Evolutionary conservation across 2,797 vertebrate genomes (phyloP), one percentile per base, ranked within the genome.

Genomic region (Atherinosoma microstoma): DNA sequence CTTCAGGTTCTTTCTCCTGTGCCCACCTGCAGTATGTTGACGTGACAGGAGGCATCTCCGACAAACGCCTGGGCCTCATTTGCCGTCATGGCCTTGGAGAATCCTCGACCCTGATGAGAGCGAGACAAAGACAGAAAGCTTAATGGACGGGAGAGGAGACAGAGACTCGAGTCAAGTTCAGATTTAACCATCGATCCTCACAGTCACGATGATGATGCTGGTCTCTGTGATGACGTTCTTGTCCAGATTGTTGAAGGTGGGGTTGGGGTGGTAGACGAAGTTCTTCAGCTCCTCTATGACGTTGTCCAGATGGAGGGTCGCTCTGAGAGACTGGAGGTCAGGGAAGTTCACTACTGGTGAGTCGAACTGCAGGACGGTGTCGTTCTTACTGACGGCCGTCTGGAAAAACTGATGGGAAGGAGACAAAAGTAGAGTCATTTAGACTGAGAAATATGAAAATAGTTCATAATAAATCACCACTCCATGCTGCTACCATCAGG

Each of bases 61-160:
- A 99, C 96, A 42, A 96, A 98, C 1, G 96, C 98, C 87, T 96
- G 87, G 0, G 97, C 97, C 90, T 99, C 98, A 0, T 91, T 89
- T 24, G 94, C 94, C 0, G 97, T 97, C 96, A 98, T 99, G 1
- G 97, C 98, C 86, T 95, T 96, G 90, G 95, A 89, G 80, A 99
- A 96, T 27, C 97, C 96, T 71, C 87, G 94, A 57, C 98, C 98
- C 98, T 99, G 87, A n/a, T 0, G 15, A 18, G 6, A 16, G 13
- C 3, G 22, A 10, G 12, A 32, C 3, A 56, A n/a, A 47, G 18
- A 45, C 0, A 9, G 18, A 36, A 38, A 66, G 3, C 1, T 35
- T 2, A 3, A 22, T 10, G 16, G 30, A 49, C 0, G 15, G 30
- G 9, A 29, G 29, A 12, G 13, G 0, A 56, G 42, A 59, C 0